Evolutionary conservation across 2,797 vertebrate species (phyloP).

Genomic region (Tenualosa thibaudeaui): DNA sequence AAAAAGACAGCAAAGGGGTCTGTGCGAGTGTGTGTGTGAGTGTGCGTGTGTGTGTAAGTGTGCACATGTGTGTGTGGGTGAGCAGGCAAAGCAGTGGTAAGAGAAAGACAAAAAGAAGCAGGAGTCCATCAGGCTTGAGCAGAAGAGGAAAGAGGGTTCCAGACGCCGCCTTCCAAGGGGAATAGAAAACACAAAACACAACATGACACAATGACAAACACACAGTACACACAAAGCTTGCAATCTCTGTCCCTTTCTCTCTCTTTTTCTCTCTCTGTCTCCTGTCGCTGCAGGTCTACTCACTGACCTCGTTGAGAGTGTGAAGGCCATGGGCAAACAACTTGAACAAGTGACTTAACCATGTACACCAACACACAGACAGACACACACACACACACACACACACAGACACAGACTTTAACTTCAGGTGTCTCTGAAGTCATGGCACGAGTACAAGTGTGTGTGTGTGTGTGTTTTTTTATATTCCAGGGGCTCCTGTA

Average conservation of each 20-base stretch:
- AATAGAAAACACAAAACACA: background rate
- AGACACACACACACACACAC: background rate
- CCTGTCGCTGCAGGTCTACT: background rate
- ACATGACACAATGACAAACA: background rate
- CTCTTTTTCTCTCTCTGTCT: too few relatives aligned
- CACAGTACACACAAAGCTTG: background rate
- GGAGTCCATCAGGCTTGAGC: background rate
- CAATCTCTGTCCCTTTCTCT: background rate
- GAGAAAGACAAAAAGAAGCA: background rate
- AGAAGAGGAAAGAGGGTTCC: background rate
- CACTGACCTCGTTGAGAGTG: background rate
- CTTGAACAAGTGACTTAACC: background rate
- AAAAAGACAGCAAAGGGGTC: background rate
- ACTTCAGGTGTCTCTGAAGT: background rate
- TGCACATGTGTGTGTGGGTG: too few relatives aligned
- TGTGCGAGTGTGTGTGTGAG: too few relatives aligned
- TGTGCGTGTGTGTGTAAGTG: too few relatives aligned
- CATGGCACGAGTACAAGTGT: background rate
- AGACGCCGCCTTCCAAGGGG: slow-evolving; percentile 15
- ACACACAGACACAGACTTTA: background rate
- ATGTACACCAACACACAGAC: background rate
- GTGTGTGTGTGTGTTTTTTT: background rate
- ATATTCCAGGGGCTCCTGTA: background rate
- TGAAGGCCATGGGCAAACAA: slow-evolving; percentile 4
- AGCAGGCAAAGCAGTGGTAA: background rate